Base-by-base conservation (phyloP, 1,140 invertebrate species). In the Idris sp. region DNA sequence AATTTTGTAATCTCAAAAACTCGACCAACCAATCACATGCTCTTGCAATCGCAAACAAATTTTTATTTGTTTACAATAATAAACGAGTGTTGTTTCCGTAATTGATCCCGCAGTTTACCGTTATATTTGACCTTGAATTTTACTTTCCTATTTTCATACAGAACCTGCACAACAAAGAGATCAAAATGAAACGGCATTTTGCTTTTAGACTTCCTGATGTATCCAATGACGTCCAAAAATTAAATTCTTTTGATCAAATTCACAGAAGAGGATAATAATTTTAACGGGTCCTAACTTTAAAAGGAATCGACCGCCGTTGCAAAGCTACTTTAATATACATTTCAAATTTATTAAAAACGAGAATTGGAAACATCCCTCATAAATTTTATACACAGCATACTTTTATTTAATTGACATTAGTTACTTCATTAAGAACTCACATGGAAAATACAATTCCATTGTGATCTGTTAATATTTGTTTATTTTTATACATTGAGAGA, bases 11-110 rank as follows among this genome's bases (percentile, higher is more conserved):
- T n/a, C n/a, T n/a, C n/a, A n/a, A n/a, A n/a, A n/a, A n/a, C n/a
- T n/a, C n/a, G n/a, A n/a, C n/a, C n/a, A n/a, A n/a, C n/a, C n/a
- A n/a, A n/a, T n/a, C n/a, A n/a, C n/a, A n/a, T n/a, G n/a, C n/a
- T n/a, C n/a, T n/a, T n/a, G n/a, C n/a, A n/a, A n/a, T n/a, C n/a
- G n/a, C n/a, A n/a, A n/a, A 22, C 19, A 22, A 22, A 22, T 14
- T 19, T 6, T 6, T 28, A 61, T 62, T 51, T 51, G 22, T 61
- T 61, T 61, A 30, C 10, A 48, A 22, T 22, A 49, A 48, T 19
- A 46, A 15, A 25, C 9, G 26, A 14, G 26, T n/a, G 2, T 14
- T 19, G 38, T 30, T 16, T 2, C 38, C 19, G 14, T 25, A 38
- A 19, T 40, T 30, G 13, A 7, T 18, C 13, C 25, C 18, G 13